These are phyloP conservation scores for Heliconius erato DNA, from an alignment of 2,888 invertebrate species.

Conservation along the genomic window DNA sequence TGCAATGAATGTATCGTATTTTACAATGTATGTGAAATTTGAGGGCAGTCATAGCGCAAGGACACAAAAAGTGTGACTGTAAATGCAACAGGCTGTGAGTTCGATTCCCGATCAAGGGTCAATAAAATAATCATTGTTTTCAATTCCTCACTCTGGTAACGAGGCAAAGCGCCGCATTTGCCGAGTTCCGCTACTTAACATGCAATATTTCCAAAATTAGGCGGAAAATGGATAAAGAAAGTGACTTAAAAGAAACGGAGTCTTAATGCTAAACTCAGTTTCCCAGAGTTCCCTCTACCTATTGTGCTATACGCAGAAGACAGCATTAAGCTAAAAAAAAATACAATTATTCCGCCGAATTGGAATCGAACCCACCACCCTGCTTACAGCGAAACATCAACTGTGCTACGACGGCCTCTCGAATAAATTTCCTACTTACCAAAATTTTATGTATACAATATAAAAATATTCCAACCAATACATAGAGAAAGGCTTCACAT, in stretches of 20 bases:
- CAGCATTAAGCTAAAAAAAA: neutral
- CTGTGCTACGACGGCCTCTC: too few relatives aligned
- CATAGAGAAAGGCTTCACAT: conserved; percentile 10
- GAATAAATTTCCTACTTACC: neutral
- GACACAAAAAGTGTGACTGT: neutral
- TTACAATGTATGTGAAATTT: neutral
- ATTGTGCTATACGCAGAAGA: neutral
- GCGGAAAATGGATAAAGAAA: neutral
- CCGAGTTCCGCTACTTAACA: neutral
- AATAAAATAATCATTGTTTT: neutral
- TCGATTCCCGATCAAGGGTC: neutral
- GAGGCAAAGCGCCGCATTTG: neutral
- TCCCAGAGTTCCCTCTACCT: neutral
- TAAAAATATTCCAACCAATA: neutral
- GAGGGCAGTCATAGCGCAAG: neutral
- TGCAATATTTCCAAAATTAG: neutral
- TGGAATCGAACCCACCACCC: neutral
- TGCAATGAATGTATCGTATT: too few relatives aligned
- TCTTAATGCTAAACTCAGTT: neutral
- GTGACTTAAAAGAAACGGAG: neutral
- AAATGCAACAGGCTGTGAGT: neutral
- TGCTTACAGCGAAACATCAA: too few relatives aligned
- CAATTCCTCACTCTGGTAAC: neutral
- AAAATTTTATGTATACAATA: neutral
- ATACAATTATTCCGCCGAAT: neutral